Evolutionary conservation across 2,888 invertebrate genomes (phyloP).

Genomic region (Kryphioiulus occultus): DNA sequence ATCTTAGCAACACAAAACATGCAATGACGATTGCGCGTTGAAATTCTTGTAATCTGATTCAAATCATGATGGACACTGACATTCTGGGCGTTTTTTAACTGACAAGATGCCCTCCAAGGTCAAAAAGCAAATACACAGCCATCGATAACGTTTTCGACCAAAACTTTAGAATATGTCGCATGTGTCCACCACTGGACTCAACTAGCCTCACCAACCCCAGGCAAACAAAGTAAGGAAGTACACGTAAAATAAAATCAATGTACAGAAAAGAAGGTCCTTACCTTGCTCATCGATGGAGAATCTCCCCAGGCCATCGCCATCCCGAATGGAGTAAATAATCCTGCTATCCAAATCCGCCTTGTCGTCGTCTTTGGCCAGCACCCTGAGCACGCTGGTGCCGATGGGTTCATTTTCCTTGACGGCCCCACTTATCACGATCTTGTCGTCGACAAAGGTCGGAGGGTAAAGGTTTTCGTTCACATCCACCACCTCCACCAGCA

Average conservation of each 20-base stretch:
- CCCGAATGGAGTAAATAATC: conserved; percentile 84
- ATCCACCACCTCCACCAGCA: conserved; percentile 82
- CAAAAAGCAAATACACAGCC: no score
- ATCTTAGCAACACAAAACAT: no score
- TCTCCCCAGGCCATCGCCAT: conserved; percentile 88
- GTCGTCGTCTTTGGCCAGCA: conserved; percentile 82
- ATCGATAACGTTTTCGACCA: no score
- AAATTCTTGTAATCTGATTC: no score
- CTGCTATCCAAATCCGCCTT: conserved; percentile 76
- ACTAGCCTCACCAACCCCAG: neutral
- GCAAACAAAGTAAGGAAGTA: neutral
- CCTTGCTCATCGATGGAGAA: conserved; percentile 91
- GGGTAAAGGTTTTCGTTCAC: conserved; percentile 91
- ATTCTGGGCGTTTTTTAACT: no score
- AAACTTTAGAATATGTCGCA: no score
- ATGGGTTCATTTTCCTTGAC: conserved; percentile 82
- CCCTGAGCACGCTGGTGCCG: conserved; percentile 78
- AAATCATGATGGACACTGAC: no score
- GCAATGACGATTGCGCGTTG: no score
- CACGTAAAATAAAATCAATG: neutral
- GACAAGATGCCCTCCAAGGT: no score
- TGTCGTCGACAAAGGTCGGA: conserved; percentile 74
- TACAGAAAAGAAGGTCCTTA: conserved; percentile 63
- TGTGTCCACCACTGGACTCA: neutral
- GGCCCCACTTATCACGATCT: conserved; percentile 76